phyloP scores from a whole-genome alignment of 2,888 invertebrate genomes.

The Corbicula japonica region DNA sequence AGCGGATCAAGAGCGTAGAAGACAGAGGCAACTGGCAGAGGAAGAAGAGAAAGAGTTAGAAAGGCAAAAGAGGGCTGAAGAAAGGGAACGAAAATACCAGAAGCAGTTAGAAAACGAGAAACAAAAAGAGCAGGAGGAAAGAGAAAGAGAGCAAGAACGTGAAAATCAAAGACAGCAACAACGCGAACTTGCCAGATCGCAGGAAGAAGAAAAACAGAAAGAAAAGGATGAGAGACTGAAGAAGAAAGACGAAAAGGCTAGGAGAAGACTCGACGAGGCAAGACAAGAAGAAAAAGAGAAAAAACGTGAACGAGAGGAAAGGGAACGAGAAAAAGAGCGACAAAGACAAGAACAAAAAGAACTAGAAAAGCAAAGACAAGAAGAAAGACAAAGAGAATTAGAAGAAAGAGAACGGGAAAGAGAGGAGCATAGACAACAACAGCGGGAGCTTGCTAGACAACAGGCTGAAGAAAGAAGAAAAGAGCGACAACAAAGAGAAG shows the following conservation, averaged over 20 bases:
- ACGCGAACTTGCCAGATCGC: too few species aligned
- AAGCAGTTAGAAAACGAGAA: background rate
- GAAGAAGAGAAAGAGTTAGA: background rate
- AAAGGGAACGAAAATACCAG: background rate
- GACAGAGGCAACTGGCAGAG: background rate
- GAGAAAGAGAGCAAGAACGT: background rate
- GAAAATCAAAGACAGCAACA: too few species aligned
- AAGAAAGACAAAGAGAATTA: conserved; percentile 6
- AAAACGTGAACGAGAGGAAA: conserved; percentile 10
- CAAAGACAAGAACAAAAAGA: conserved; percentile 9
- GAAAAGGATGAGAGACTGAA: background rate
- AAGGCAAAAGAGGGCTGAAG: background rate
- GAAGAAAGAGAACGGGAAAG: conserved; percentile 33
- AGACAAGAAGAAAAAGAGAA: conserved; percentile 5
- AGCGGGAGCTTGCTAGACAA: conserved; percentile 20
- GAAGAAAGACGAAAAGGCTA: background rate
- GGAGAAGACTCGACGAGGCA: conserved; percentile 2
- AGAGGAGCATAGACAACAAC: conserved; percentile 17
- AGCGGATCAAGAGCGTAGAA: conserved; percentile 3
- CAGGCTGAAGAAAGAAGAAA: conserved; percentile 3
- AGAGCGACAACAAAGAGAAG: conserved; percentile 4
- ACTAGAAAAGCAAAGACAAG: conserved; percentile 4
- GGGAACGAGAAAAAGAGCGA: conserved; percentile 20
- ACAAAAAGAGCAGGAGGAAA: background rate
- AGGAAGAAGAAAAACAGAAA: conserved; percentile 4